A percentile compares a stretch with the other conserved stretches of the same genome.
Evolutionary conservation across 2,888 invertebrate species (phyloP).

Genomic region (Anthophora plumipes): DNA sequence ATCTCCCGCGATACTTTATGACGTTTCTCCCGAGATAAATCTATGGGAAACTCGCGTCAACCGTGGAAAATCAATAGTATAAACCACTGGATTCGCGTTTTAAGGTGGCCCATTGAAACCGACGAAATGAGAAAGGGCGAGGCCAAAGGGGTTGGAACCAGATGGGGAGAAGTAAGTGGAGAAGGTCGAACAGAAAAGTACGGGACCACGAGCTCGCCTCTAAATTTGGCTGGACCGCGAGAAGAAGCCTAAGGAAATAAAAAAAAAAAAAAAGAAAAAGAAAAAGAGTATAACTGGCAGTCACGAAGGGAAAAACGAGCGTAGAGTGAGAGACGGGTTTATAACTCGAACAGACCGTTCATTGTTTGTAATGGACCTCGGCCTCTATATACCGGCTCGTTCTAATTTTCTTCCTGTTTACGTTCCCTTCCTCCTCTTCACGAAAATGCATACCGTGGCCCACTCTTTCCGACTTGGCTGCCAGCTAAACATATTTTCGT

Average conservation of each 20-base stretch:
- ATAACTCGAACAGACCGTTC: constrained; percentile 44
- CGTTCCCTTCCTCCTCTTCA: background rate
- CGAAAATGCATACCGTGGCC: background rate
- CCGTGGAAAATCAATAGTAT: constrained; percentile 5
- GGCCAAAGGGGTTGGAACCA: background rate
- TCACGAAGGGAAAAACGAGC: constrained; percentile 1
- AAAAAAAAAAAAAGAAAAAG: constrained; percentile 7
- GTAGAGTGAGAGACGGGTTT: background rate
- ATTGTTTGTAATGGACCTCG: constrained; percentile 53
- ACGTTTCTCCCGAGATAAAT: background rate
- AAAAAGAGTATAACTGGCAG: no score
- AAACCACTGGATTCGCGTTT: background rate
- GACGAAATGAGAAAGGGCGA: background rate
- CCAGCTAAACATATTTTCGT: constrained; percentile 20
- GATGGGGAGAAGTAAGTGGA: background rate
- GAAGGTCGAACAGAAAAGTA: constrained; percentile 21
- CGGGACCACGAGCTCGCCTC: constrained; percentile 53
- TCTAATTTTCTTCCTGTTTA: constrained; percentile 60
- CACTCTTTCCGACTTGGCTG: background rate
- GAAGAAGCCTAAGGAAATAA: constrained; percentile 16
- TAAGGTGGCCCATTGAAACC: background rate
- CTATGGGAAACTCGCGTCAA: background rate
- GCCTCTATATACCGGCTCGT: constrained; percentile 34
- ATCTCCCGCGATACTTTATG: background rate
- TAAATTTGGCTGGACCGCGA: constrained; percentile 48